Evolutionary conservation across 92 coral and sea anemone genomes (phyloP), one percentile per base, ranked within the genome.

Genomic region (Nematostella vectensis): DNA sequence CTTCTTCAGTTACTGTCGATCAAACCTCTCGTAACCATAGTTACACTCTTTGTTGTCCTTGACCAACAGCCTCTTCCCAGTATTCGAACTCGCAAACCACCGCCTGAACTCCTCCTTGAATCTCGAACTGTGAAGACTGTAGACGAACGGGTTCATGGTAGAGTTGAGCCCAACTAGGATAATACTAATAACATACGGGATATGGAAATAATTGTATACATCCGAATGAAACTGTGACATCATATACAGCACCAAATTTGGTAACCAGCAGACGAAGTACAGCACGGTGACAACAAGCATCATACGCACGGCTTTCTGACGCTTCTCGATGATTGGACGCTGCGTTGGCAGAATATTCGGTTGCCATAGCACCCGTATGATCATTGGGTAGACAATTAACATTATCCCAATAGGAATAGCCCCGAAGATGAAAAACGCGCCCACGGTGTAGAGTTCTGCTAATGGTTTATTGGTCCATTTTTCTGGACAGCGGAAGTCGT

Each of bases 81-180:
- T 67, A 21, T 25, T 36, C 11, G 29, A 58, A 54, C 85, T 71
- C 23, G 69, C 58, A 4, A 83, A 36, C 16, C 71, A 45, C 29
- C 59, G 54, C 62, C 27, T 67, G 4, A 84, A 49, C 31, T 84
- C 88, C 24, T 69, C 60, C 17, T 87, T 72, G 43, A 79, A 79
- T 73, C 77, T 70, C 18, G 77, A 48, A 29, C 94, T 84, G 63
- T 84, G 87, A 11, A 84, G 79, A 12, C 79, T 71, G 45, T 84
- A 84, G 16, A 84, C 76, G 12, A 84, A 80, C 13, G 94, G 94
- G 50, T 84, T 84, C 76, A 84, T 74, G 21, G 94, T 55, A 2
- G 94, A 79, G 62, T 84, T 84, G 13, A 76, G 67, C 27, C 76
- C 65, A 22, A 84, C 87, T 62, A 84, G 61, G 2, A 65, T 62